These are phyloP conservation scores for Ischnura elegans DNA, from an alignment of 2,888 invertebrate species.

Conservation along the genomic window DNA sequence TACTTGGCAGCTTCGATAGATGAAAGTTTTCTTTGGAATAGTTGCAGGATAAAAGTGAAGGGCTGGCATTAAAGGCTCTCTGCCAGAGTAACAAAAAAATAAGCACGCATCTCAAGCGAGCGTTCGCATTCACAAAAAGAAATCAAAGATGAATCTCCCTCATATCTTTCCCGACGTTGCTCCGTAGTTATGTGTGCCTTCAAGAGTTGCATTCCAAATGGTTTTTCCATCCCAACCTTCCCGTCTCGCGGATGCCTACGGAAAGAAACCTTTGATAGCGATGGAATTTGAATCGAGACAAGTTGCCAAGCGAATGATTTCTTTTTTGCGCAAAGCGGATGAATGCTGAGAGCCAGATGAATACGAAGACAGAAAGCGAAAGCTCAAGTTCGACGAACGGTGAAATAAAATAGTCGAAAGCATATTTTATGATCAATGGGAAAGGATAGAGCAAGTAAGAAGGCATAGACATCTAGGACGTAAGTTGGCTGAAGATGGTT, in stretches of 20 bases:
- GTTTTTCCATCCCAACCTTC: not conserved
- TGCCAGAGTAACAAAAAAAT: not conserved
- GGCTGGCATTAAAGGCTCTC: not conserved
- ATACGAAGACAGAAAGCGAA: not conserved
- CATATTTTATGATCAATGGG: too few species aligned
- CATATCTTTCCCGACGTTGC: not conserved
- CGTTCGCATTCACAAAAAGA: not conserved
- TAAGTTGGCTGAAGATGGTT: too few species aligned
- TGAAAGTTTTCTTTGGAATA: not conserved
- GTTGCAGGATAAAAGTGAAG: not conserved
- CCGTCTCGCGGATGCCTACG: not conserved
- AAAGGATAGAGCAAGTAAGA: too few species aligned
- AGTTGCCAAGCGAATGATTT: not conserved
- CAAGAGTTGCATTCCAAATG: not conserved
- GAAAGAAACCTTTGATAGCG: not conserved
- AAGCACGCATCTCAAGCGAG: too few species aligned
- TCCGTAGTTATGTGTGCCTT: not conserved
- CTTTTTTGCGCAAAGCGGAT: not conserved
- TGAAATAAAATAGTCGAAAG: not conserved
- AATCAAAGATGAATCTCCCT: not conserved
- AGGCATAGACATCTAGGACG: too few species aligned
- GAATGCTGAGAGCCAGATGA: not conserved
- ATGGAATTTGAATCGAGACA: not conserved
- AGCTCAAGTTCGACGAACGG: not conserved
- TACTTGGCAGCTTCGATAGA: too few species aligned